These are phyloP conservation scores for Albula goreensis DNA, from an alignment of 2,113 vertebrate genomes.

Conservation along the genomic window DNA sequence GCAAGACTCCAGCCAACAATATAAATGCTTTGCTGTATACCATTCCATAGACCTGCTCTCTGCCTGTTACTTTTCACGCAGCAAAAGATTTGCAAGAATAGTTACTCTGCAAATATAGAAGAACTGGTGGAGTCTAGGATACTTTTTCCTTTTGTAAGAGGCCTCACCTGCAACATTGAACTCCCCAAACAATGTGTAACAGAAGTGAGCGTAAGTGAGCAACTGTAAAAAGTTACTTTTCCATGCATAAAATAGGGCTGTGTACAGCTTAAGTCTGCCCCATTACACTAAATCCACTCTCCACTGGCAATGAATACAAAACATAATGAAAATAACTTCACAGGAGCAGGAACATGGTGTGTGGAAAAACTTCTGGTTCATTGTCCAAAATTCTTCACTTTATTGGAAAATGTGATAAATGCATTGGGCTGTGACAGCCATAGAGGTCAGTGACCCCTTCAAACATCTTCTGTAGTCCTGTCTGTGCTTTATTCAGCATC, in stretches of 20 bases:
- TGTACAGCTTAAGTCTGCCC: background rate
- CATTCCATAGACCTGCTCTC: background rate
- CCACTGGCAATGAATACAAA: background rate
- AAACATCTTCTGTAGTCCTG: background rate
- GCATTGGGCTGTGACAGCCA: background rate
- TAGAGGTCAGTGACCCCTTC: background rate
- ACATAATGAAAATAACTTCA: background rate
- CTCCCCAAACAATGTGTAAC: background rate
- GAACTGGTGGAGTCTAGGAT: background rate
- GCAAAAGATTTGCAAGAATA: background rate
- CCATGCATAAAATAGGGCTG: background rate
- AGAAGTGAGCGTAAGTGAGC: background rate
- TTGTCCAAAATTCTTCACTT: background rate
- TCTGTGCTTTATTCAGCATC: background rate
- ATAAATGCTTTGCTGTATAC: background rate
- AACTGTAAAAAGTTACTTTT: background rate
- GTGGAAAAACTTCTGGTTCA: background rate
- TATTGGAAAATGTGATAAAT: background rate
- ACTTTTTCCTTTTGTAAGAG: background rate
- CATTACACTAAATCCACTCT: background rate
- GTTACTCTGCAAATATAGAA: background rate
- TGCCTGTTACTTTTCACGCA: background rate
- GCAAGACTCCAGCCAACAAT: too few relatives aligned
- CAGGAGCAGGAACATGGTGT: background rate
- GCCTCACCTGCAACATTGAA: background rate